Conservation (phyloP, 2,888 invertebrate species). For the Cataglyphis livida region DNA sequence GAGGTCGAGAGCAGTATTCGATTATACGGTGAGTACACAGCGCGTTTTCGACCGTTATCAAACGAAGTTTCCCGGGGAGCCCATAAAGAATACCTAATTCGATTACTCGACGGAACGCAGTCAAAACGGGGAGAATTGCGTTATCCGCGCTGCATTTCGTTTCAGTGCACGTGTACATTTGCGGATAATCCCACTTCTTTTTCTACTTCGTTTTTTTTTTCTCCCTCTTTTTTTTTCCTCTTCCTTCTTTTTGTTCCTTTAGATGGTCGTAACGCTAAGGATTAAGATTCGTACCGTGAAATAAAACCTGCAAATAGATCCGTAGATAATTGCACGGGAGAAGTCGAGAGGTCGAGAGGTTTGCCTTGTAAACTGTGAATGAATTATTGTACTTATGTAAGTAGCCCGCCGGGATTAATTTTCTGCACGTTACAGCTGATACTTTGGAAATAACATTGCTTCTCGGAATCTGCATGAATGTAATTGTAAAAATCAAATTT, state of each 20-base stretch:
- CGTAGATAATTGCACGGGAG: conserved; percentile 34
- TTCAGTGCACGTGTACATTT: conserved; percentile 49
- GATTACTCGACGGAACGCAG: conserved; percentile 45
- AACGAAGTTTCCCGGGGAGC: conserved; percentile 47
- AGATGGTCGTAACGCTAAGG: conserved; percentile 36
- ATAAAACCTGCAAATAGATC: conserved; percentile 43
- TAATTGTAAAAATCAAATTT: conserved; percentile 3
- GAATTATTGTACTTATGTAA: conserved; percentile 46
- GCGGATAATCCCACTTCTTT: conserved; percentile 32
- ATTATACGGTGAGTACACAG: conserved; percentile 91
- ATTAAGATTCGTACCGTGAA: conserved; percentile 48
- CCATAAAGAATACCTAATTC: conserved; percentile 54
- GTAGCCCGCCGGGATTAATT: conserved; percentile 33
- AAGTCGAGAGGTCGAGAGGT: conserved; percentile 44
- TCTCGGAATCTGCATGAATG: not conserved
- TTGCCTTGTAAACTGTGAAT: conserved; percentile 31
- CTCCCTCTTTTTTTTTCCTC: not conserved
- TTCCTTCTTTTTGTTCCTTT: conserved; percentile 8
- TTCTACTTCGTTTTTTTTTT: not conserved
- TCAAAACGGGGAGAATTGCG: conserved; percentile 41
- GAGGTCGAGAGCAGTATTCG: conserved; percentile 95
- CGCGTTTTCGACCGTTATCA: conserved; percentile 43
- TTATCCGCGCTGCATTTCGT: conserved; percentile 47
- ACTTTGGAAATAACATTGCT: conserved; percentile 4
- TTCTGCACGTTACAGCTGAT: conserved; percentile 28